These are phyloP conservation scores for Caretta caretta DNA, from an alignment of 2,113 vertebrate genomes.

Conservation along the genomic window DNA sequence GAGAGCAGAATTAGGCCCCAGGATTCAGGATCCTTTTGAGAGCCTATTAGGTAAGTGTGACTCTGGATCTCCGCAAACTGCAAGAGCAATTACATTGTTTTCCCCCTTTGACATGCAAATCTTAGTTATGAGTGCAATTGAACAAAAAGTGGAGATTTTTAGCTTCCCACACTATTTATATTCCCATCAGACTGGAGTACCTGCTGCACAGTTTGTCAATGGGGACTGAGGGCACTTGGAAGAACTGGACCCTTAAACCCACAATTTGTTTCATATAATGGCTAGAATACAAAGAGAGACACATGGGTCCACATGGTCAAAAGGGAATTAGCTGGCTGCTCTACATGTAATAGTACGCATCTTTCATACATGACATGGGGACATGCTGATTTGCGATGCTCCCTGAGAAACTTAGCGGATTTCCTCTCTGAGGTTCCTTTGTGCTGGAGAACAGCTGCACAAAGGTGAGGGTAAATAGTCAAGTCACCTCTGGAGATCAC, in stretches of 20 bases:
- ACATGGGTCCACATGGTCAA: neutral
- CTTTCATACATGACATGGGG: neutral
- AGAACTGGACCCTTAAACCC: neutral
- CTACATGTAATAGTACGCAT: neutral
- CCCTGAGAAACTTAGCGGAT: neutral
- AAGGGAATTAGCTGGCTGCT: neutral
- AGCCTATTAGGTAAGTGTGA: neutral
- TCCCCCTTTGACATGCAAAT: neutral
- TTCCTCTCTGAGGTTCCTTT: neutral
- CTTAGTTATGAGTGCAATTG: neutral
- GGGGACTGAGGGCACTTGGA: neutral
- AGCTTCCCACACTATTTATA: neutral
- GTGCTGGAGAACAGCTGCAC: neutral
- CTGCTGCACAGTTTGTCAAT: neutral
- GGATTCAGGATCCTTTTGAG: neutral
- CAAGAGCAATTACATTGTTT: neutral
- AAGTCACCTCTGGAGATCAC: neutral
- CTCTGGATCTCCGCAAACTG: neutral
- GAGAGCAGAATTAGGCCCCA: neutral
- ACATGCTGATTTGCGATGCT: neutral
- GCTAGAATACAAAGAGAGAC: neutral
- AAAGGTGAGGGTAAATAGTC: neutral
- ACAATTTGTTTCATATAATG: neutral
- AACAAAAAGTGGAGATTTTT: neutral
- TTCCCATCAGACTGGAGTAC: neutral